Evolutionary conservation across 2,888 invertebrate species (phyloP), one percentile per base, ranked within the genome.

Genomic region (Drosophila anomalipes): DNA sequence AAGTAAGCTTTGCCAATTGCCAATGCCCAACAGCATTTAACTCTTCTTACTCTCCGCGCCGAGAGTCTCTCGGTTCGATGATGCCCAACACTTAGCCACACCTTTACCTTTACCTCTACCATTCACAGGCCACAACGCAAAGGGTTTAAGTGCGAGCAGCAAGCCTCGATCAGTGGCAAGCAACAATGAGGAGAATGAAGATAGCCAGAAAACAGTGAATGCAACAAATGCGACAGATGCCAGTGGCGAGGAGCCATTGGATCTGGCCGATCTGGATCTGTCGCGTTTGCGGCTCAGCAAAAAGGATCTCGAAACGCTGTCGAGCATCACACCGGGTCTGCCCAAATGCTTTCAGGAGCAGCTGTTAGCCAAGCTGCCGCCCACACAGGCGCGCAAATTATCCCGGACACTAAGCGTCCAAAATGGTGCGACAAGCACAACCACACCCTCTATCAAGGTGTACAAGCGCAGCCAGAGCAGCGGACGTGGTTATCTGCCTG

Each of bases 291-390:
- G 95, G 92, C 94, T 96, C 74, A 95, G 95, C 81, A 96, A 96
- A 93, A 95, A 95, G 91, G 96, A 96, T 94, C 94, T 96, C 89
- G 95, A 95, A 91, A 95, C 96, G 77, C 94, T 96, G 81, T 96
- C 95, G 32, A 95, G 95, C 82, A 94, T 96, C 81, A 96, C 96
- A 82, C 96, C 96, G 39, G 96, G 95, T 80, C 94, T 96, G 84
- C 95, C 96, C 79, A 95, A 95, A 85, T 95, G 96, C 51, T 95
- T 96, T 91, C 96, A 96, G 94, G 95, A 95, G 73, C 96, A 96
- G 93, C 94, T 96, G 83, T 94, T 96, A 69, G 95, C 96, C 81
- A 95, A 96, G 92, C 92, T 96, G 91, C 96, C 96, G 79, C 95
- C 96, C 3, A 95, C 95, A 73, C 96, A 96, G 94, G 95, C 95